A percentile compares a stretch with the other conserved stretches of the same genome.
Evolutionary conservation across 2,113 vertebrate species (phyloP).

Genomic region (Corvus cornix): DNA sequence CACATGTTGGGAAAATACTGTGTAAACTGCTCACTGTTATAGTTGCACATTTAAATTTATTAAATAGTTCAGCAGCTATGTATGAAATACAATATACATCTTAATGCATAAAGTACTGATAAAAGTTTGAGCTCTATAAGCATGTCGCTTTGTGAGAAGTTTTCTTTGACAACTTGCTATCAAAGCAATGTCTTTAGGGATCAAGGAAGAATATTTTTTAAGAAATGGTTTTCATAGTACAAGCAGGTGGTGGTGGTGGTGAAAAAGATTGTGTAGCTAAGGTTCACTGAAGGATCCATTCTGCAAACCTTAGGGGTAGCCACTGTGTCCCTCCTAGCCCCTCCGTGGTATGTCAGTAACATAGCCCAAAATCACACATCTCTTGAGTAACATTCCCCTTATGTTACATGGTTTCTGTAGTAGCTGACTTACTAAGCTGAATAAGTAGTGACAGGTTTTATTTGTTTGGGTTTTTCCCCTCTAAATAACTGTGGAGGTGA

Average conservation of each 20-base stretch:
- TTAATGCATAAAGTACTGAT: background rate
- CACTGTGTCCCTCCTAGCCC: background rate
- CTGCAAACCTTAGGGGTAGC: background rate
- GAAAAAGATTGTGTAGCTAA: background rate
- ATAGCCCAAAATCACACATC: background rate
- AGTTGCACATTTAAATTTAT: background rate
- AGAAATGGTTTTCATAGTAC: background rate
- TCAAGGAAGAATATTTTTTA: background rate
- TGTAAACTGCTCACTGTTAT: background rate
- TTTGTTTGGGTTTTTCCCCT: background rate
- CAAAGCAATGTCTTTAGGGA: background rate
- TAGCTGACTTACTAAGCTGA: background rate
- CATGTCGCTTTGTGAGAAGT: background rate
- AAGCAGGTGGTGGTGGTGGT: background rate
- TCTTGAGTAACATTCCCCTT: background rate
- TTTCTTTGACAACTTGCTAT: background rate
- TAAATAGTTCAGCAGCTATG: background rate
- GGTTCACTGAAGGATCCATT: background rate
- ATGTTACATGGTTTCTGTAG: background rate
- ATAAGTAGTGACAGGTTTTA: background rate
- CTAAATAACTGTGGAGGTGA: background rate
- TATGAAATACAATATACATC: background rate
- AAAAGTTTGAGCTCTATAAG: background rate
- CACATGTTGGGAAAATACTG: background rate
- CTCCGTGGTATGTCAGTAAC: background rate